Conservation (phyloP, 2,888 invertebrate species). For the Cactoblastis cactorum region DNA sequence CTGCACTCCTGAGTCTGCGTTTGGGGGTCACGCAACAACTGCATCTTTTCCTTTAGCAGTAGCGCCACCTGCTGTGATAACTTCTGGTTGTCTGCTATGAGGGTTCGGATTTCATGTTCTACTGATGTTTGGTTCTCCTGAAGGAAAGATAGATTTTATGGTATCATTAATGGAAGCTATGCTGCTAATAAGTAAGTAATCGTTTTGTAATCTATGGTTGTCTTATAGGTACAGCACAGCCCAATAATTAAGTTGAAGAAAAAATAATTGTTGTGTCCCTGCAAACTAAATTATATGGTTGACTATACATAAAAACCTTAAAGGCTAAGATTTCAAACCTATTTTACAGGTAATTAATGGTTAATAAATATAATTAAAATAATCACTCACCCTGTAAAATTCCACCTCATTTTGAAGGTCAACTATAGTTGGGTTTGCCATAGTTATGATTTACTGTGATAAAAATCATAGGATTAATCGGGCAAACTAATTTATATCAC, state of each 20-base stretch:
- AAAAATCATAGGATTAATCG: background rate
- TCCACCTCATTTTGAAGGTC: constrained; percentile 70
- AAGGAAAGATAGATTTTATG: constrained; percentile 14
- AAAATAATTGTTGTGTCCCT: too few species aligned
- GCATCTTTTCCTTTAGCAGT: constrained; percentile 57
- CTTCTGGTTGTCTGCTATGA: constrained; percentile 67
- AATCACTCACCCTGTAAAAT: constrained; percentile 66
- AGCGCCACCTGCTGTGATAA: constrained; percentile 64
- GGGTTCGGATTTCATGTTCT: constrained; percentile 58
- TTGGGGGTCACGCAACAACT: constrained; percentile 37
- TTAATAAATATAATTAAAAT: too few species aligned
- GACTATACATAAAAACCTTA: too few species aligned
- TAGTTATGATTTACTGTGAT: constrained; percentile 20
- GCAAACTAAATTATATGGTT: too few species aligned
- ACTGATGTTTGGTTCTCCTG: constrained; percentile 65
- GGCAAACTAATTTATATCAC: background rate
- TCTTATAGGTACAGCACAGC: too few species aligned
- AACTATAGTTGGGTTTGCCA: constrained; percentile 44
- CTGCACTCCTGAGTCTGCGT: constrained; percentile 34
- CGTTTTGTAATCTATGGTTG: too few species aligned
- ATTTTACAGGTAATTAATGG: too few species aligned
- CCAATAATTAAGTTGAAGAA: too few species aligned
- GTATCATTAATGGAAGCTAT: too few species aligned
- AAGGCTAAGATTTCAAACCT: too few species aligned
- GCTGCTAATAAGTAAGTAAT: too few species aligned